Base-by-base conservation (phyloP, 2,797 vertebrate genomes). In the Dryobates pubescens region DNA sequence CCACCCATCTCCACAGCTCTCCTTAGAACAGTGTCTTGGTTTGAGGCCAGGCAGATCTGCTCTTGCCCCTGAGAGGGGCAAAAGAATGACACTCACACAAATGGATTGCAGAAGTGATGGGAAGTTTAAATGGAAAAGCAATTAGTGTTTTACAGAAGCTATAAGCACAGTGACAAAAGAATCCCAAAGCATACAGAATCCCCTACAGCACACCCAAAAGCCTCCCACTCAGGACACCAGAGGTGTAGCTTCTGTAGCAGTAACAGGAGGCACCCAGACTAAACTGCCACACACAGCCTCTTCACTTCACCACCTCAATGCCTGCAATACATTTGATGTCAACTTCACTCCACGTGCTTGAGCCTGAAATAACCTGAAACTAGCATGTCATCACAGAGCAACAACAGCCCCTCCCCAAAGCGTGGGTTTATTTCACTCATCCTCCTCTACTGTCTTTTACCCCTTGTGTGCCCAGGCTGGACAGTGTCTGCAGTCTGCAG, bases 281-380 rank as follows among this genome's bases (percentile, higher is more conserved):
- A 38, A 38, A 38, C 38, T 38, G 38, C 38, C 38, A 38, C 38
- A 38, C 38, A 38, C 38, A 64, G 30, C 0, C 1, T 0, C 9
- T 11, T 26, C 68, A 41, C 13, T 41, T 29, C 70, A 80, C 6
- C 22, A 6, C 16, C 41, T 22, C 75, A 72, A 32, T 18, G 19
- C 17, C 56, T 43, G 54, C 43, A 13, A 32, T 43, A 53, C 2
- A 0, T 10, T 56, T 15, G 53, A 7, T 45, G 30, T 8, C 73
- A 57, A 34, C 57, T 56, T 67, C 32, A 5, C 9, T 12, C 18
- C 1, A 0, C 0, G 3, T 13, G 4, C 27, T 9, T 17, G 7
- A 41, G 29, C 10, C 53, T 63, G 49, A 86, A 78, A 8, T 30
- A 3, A 27, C 17, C 29, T 11, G 2, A 75, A 88, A 41, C 5